Evolutionary conservation across 2,888 invertebrate genomes (phyloP).

Genomic region (Holacanthella duospinosa): DNA sequence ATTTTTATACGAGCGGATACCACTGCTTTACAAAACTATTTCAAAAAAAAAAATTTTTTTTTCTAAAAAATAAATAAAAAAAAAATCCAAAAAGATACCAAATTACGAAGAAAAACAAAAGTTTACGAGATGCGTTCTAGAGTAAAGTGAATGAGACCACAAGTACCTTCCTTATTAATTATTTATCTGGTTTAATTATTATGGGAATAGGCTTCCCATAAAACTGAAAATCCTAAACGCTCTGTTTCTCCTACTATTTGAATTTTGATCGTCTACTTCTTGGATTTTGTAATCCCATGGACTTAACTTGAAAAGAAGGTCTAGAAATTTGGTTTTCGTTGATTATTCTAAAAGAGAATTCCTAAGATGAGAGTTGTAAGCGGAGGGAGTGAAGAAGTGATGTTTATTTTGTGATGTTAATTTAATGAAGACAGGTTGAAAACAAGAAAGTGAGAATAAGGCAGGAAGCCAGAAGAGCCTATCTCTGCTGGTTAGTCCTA

Average conservation of each 20-base stretch:
- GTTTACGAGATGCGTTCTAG: too few relatives aligned
- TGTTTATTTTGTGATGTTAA: neutral
- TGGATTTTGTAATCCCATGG: neutral
- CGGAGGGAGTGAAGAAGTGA: neutral
- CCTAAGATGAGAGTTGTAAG: neutral
- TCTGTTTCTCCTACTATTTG: neutral
- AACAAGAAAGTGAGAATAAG: neutral
- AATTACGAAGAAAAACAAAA: too few relatives aligned
- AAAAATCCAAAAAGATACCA: too few relatives aligned
- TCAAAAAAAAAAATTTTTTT: too few relatives aligned
- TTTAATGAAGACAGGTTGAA: slow-evolving; percentile 2
- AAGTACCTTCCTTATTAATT: too few relatives aligned
- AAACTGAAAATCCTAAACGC: neutral
- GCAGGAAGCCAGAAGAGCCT: neutral
- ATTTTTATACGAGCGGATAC: too few relatives aligned
- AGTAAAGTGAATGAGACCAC: too few relatives aligned
- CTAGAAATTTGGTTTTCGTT: neutral
- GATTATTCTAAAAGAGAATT: neutral
- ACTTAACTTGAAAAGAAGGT: too few relatives aligned
- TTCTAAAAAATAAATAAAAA: too few relatives aligned
- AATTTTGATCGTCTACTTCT: neutral
- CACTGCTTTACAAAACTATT: too few relatives aligned
- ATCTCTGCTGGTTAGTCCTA: neutral
- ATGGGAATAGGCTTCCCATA: too few relatives aligned
- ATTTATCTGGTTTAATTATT: too few relatives aligned